Evolutionary conservation across 30 jellyfish, hydroid and myxozoan genomes (phyloP), one percentile per base, ranked within the genome.

Genomic region (Turritopsis dohrnii): DNA sequence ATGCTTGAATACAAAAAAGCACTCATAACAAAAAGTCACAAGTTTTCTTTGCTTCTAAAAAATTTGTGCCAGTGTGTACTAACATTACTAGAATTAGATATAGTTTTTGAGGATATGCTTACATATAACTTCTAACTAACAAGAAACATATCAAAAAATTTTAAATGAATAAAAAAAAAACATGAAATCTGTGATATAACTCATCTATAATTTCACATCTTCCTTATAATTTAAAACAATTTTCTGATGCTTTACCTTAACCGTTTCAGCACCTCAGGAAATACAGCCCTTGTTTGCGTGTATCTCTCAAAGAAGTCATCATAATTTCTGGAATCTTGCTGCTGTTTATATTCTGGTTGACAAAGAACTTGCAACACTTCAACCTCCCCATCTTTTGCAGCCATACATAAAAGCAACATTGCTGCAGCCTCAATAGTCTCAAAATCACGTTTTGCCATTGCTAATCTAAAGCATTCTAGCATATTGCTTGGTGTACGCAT

Each of bases 401-500:
- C 98, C 86, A 72, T 66, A 52, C 98, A 93, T 1, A 85, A 83
- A 27, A 93, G 52, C 74, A 93, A 87, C 74, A 93, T 77, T 8
- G 86, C 95, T 0, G 97, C 95, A n/a, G 92, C 82, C 52, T 86
- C 83, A 21, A 24, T 28, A n/a, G 74, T 52, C 1, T 82, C 31
- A 0, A 94, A 87, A 72, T 41, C 60, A 74, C 82, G 76, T 22
- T 18, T 16, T 83, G 81, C 26, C 88, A 81, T 81, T 52, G 96
- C 96, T 29, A 54, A 74, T 53, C 79, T 79, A 82, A 91, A 66
- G 82, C 94, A 87, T 52, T 72, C 81, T 53, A 69, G 84, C n/a
- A 84, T 82, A 74, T 93, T 93, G 53, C 84, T 84, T 1, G 96
- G 95, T 71, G 90, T 90, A 65, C 89, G 98, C 27, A 93, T 24